Conservation (phyloP, 35 echinoderm and acorn worm species). For the Heliocidaris tuberculata region DNA sequence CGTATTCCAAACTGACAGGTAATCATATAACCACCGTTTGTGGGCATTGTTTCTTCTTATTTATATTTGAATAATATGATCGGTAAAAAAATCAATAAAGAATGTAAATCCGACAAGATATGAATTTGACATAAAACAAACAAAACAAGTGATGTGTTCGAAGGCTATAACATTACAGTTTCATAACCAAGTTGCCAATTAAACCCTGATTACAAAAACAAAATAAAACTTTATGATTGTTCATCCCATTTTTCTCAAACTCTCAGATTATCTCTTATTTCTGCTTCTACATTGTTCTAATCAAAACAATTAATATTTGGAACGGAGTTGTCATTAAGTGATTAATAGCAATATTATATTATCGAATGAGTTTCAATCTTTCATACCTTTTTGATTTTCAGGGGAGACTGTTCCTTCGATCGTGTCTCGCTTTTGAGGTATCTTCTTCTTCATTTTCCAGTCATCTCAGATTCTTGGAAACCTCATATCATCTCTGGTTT, state of each 20-base stretch:
- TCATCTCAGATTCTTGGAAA: conserved; percentile 86
- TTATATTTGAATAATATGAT: too few species aligned
- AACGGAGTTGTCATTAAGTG: too few species aligned
- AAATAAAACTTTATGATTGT: background rate
- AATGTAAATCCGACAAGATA: too few species aligned
- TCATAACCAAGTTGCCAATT: too few species aligned
- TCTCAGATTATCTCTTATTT: background rate
- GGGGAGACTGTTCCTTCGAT: conserved; percentile 57
- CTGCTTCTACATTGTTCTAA: background rate
- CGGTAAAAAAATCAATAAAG: too few species aligned
- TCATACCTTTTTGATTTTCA: background rate
- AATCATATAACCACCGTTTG: background rate
- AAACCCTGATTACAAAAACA: too few species aligned
- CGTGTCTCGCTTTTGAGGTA: conserved; percentile 87
- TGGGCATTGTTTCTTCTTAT: too few species aligned
- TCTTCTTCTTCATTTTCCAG: conserved; percentile 98
- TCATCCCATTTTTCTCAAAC: background rate
- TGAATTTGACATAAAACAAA: too few species aligned
- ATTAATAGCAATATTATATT: too few species aligned
- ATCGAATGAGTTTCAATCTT: background rate
- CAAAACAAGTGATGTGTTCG: too few species aligned
- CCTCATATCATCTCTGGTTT: conserved; percentile 84
- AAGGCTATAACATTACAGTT: too few species aligned
- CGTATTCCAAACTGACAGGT: conserved; percentile 31
- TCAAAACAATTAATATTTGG: too few species aligned